Percentiles rank a stretch among this genome's conserved stretches.
phyloP scores from a whole-genome alignment of 2,797 vertebrate species.

The Hirundo rustica region DNA sequence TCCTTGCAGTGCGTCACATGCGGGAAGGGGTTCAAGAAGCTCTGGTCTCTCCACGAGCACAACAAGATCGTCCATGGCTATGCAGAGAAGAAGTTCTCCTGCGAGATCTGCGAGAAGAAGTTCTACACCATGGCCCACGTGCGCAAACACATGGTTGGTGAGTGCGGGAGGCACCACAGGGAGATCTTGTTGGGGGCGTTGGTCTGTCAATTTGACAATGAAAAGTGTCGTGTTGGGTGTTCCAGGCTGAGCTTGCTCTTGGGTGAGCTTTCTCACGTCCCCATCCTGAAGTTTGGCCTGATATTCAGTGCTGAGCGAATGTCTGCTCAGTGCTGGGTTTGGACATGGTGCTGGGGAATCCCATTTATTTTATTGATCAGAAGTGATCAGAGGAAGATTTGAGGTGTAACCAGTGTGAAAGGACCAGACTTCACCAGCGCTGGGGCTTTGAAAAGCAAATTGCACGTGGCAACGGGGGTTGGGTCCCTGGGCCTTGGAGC shows the following conservation, averaged over 20 bases:
- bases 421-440: fast-evolving
- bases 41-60: constrained; percentile 97
- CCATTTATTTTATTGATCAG: background rate
- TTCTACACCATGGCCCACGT: constrained; percentile 99
- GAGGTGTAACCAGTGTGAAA: background rate
- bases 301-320: fast-evolving
- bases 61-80: constrained; percentile 98
- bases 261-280: background rate
- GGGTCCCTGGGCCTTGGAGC: background rate
- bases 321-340: background rate
- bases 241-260: background rate
- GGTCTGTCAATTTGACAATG: fast-evolving
- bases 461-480: fast-evolving
- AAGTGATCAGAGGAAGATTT: background rate
- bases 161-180: constrained; percentile 56
- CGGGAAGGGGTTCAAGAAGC: constrained; percentile 97
- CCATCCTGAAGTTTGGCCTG: background rate
- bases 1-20: constrained; percentile 89
- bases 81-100: constrained; percentile 97
- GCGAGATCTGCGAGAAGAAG: constrained; percentile 98
- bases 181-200: background rate
- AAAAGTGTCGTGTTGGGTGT: background rate
- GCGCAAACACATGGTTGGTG: constrained; percentile 98
- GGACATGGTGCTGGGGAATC: background rate
- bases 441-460: background rate